Evolutionary conservation across 2,113 vertebrate species (phyloP).

Genomic region (Oceanites oceanicus): DNA sequence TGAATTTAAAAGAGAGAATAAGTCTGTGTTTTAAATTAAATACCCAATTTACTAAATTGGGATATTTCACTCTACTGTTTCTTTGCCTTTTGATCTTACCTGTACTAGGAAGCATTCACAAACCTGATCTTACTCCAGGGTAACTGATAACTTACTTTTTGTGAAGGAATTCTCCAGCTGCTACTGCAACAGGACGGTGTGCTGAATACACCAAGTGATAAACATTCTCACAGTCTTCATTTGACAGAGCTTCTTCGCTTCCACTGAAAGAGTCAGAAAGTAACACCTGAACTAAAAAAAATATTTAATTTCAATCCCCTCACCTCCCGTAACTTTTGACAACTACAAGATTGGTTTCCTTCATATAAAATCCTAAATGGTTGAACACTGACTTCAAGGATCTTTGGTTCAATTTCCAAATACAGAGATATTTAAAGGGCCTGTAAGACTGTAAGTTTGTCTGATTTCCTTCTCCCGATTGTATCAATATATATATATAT

Average conservation of each 20-base stretch:
- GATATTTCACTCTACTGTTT: not conserved
- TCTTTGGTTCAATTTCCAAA: not conserved
- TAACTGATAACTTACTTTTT: constrained; percentile 85
- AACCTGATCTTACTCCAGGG: not conserved
- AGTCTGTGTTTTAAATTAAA: not conserved
- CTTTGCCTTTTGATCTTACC: not conserved
- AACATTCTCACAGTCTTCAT: constrained; percentile 99
- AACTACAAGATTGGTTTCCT: not conserved
- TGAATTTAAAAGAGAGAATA: not conserved
- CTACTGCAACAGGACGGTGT: constrained; percentile 95
- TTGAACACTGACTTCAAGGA: not conserved
- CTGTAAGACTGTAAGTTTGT: not conserved
- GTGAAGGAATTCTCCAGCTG: constrained; percentile 97
- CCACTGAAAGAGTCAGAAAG: constrained; percentile 82
- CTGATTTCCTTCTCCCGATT: not conserved
- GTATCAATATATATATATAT: not conserved
- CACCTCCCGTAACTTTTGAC: not conserved
- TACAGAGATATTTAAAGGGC: not conserved
- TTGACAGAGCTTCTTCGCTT: constrained; percentile 97
- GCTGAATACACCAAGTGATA: constrained; percentile 99
- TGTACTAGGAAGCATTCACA: not conserved
- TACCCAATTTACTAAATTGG: not conserved
- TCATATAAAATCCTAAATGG: not conserved
- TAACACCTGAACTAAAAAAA: constrained; percentile 17
- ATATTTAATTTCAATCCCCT: not conserved